Percentiles rank a stretch among this genome's conserved stretches.
Evolutionary conservation across 1,140 invertebrate genomes (phyloP).

Genomic region (Meloidogyne floridensis): DNA sequence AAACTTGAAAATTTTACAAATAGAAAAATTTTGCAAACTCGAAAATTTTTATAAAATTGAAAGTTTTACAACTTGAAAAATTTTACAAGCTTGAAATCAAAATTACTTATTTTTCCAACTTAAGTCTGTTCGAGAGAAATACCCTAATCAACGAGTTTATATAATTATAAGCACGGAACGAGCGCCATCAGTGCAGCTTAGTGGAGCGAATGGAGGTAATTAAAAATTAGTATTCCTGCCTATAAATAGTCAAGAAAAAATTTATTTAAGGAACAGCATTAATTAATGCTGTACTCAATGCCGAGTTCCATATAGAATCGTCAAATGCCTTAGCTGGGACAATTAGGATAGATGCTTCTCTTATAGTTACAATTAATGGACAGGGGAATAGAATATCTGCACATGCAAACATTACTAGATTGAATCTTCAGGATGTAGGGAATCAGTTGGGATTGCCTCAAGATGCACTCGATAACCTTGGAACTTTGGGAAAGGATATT

Average conservation of each 20-base stretch:
- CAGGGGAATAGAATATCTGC: conserved; percentile 41
- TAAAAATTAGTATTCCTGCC: neutral
- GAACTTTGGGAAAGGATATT: conserved; percentile 63
- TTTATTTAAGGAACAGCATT: conserved; percentile 46
- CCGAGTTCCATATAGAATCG: conserved; percentile 64
- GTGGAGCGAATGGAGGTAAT: conserved; percentile 51
- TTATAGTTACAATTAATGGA: conserved; percentile 49
- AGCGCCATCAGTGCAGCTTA: conserved; percentile 59
- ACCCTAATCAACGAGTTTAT: conserved; percentile 60
- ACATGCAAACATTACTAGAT: conserved; percentile 54
- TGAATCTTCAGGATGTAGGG: conserved; percentile 54
- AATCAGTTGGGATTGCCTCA: conserved; percentile 61
- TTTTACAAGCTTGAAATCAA: neutral
- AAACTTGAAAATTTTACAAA: no score
- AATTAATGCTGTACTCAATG: conserved; percentile 56
- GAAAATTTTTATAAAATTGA: no score
- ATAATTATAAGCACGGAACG: conserved; percentile 54
- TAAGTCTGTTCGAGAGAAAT: conserved; percentile 57
- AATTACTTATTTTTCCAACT: neutral
- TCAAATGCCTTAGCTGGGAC: conserved; percentile 57
- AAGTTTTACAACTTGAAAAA: neutral
- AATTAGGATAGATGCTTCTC: conserved; percentile 47
- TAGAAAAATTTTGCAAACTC: no score
- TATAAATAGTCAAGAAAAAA: neutral
- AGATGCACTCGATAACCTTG: conserved; percentile 65